Evolutionary conservation across 1,140 invertebrate species (phyloP), one percentile per base, ranked within the genome.

Genomic region (Spodoptera frugiperda): DNA sequence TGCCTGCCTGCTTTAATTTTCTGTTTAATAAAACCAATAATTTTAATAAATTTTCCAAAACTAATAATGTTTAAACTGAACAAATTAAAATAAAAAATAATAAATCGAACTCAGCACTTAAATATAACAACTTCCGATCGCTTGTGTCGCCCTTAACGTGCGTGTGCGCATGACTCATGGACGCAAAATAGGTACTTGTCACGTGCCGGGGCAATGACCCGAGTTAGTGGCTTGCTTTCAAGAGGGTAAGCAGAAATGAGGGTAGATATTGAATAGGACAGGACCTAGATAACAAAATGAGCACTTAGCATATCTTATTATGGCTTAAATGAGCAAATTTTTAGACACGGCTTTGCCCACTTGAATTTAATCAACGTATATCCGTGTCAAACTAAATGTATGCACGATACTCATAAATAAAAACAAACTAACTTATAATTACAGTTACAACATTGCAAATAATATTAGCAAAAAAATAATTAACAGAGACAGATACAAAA

Each of bases 101-200:
- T 46, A 49, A 25, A 48, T 48, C 17, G 33, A 19, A 57, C 53
- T 44, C 12, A 8, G 33, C 8, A 39, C 33, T 39, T 57, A 33
- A 55, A 55, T 33, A 39, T 21, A 19, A 73, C 70, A 44, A 73
- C 70, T 73, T 73, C 70, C 70, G 65, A 33, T 33, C 19, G 48
- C 30, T 11, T 12, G 21, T 46, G 30, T 57, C 51, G 51, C 53
- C 53, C 54, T 59, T 73, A 25, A 72, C 70, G 17, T 55, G 68
- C 68, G 70, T 17, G 44, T 39, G 70, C 54, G 70, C 63, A 67
- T 59, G 53, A 59, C 19, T 48, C 54, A 39, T n/a, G 49, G 39
- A 39, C 39, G 70, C 54, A 25, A 73, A 73, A 73, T 73, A 57
- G 53, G 15, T 14, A 30, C 48, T 15, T 55, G 70, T 72, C 49